Percentiles rank a stretch among this genome's conserved stretches.
Evolutionary conservation across 23 tunicate species (phyloP).

Genomic region (Aplidium turbinatum): DNA sequence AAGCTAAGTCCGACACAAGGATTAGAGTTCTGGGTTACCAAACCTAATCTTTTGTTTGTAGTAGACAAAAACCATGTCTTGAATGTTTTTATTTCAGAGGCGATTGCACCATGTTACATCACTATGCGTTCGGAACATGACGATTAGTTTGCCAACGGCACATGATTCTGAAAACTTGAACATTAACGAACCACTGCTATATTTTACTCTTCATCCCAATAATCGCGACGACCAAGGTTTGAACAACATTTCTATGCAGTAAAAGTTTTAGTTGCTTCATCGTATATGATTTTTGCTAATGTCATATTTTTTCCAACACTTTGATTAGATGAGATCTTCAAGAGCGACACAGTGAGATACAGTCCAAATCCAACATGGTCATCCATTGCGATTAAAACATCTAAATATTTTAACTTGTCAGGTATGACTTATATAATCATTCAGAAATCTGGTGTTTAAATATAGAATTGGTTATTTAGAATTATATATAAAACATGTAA

Average conservation of each 20-base stretch:
- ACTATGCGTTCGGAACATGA: constrained; percentile 6
- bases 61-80: too few species aligned
- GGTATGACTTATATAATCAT: too few species aligned
- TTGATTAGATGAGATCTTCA: constrained; percentile 26
- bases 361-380: constrained; percentile 30
- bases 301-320: neutral
- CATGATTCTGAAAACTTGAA: neutral
- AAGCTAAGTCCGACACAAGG: too few species aligned
- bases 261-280: too few species aligned
- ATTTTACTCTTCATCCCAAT: constrained; percentile 23
- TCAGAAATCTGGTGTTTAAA: too few species aligned
- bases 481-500: too few species aligned
- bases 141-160: neutral
- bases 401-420: too few species aligned
- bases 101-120: constrained; percentile 11
- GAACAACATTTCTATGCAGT: too few species aligned
- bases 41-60: too few species aligned
- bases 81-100: constrained; percentile 26
- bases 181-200: neutral
- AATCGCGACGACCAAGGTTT: constrained; percentile 5
- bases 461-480: too few species aligned
- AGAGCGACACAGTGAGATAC: constrained; percentile 10
- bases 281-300: neutral
- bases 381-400: too few species aligned
- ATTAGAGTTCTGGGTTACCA: too few species aligned